phyloP scores from a whole-genome alignment of 1,140 invertebrate species.

The Carposina sasakii region DNA sequence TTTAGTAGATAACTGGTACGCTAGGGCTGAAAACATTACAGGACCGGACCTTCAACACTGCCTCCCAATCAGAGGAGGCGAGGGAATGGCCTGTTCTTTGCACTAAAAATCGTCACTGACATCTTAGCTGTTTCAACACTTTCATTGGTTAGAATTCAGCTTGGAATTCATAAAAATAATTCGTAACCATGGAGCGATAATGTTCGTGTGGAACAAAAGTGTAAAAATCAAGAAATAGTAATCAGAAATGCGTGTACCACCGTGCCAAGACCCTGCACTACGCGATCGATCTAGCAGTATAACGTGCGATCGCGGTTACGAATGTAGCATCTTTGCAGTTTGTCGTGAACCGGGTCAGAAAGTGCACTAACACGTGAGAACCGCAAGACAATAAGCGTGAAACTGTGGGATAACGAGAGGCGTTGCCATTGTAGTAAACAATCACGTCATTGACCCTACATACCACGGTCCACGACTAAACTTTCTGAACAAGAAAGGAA shows the following conservation, averaged over 20 bases:
- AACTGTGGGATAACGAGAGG: constrained; percentile 67
- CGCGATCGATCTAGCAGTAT: constrained; percentile 19
- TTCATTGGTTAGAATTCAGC: too few relatives aligned
- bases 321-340: background rate
- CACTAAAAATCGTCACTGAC: too few relatives aligned
- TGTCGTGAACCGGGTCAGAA: constrained; percentile 22
- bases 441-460: constrained; percentile 65
- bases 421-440: constrained; percentile 72
- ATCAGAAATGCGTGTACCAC: constrained; percentile 32
- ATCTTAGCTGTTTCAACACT: too few relatives aligned
- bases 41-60: constrained; percentile 23
- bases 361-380: constrained; percentile 53
- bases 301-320: background rate
- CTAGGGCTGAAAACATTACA: constrained; percentile 61
- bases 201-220: too few relatives aligned
- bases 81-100: constrained; percentile 10
- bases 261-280: constrained; percentile 12
- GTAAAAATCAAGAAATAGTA: constrained; percentile 30
- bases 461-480: constrained; percentile 27
- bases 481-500: constrained; percentile 17
- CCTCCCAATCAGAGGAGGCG: constrained; percentile 34
- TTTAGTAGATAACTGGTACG: constrained; percentile 56
- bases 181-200: too few relatives aligned
- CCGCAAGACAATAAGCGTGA: constrained; percentile 56
- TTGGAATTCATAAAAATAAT: too few relatives aligned